A percentile compares a stretch with the other conserved stretches of the same genome.
These are phyloP conservation scores for Pteronotus mesoamericanus DNA, from an alignment of 2,797 vertebrate species.

Conservation along the genomic window DNA sequence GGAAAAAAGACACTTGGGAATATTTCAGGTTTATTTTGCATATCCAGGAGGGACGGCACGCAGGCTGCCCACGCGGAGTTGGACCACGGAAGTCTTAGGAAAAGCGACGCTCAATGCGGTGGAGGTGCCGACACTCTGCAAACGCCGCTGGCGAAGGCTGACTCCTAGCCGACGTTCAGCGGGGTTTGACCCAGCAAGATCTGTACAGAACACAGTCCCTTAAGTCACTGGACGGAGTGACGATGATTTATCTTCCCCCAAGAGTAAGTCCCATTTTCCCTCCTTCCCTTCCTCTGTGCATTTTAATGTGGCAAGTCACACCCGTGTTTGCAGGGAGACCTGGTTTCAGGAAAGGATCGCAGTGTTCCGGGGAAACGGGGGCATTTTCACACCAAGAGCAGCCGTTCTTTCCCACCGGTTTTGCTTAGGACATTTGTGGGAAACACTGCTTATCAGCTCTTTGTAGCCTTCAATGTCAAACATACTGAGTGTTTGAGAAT, in stretches of 20 bases:
- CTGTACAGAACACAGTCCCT: background rate
- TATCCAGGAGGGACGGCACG: background rate
- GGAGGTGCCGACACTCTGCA: background rate
- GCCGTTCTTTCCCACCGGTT: background rate
- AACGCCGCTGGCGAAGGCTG: background rate
- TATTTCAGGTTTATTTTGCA: background rate
- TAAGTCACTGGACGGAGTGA: background rate
- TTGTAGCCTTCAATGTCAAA: background rate
- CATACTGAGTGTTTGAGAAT: background rate
- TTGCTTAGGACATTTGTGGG: background rate
- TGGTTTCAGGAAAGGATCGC: background rate
- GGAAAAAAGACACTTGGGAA: background rate
- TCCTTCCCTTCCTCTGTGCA: background rate
- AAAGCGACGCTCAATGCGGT: background rate
- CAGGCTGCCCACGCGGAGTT: background rate
- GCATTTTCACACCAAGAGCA: background rate
- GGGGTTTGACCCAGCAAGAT: background rate
- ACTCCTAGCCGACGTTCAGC: background rate
- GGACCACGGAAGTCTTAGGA: background rate
- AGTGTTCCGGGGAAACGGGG: background rate
- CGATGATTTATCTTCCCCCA: background rate
- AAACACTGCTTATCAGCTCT: background rate
- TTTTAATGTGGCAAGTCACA: background rate
- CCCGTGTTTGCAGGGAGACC: background rate
- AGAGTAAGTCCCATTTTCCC: background rate